Evolutionary conservation across 2,113 vertebrate species (phyloP), one percentile per base, ranked within the genome.

Genomic region (Herpetotheres cachinnans): DNA sequence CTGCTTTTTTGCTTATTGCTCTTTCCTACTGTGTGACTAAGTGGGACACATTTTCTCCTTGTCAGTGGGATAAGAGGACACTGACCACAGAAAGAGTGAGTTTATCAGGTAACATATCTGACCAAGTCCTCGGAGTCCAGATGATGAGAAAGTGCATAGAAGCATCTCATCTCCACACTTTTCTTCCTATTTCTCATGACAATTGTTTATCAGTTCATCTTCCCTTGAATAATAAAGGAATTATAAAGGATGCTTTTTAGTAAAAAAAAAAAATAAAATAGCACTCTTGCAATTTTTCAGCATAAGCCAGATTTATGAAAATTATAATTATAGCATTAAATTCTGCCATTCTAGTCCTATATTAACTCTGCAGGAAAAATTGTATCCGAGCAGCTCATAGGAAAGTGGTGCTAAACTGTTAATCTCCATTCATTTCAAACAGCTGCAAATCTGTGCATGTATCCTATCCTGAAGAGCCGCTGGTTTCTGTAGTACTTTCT

Each of bases 291-390:
- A 67, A 78, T 67, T 93, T 86, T 91, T 93, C 61, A 71, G 44
- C 77, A 63, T 82, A 90, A 81, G 25, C 13, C 47, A 92, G 55
- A 85, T 92, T 70, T 62, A 79, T 54, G 6, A 89, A 92, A 84
- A 91, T 79, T 73, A 18, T 86, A 92, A 94, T 93, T 86, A 71
- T 44, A 90, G n/a, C 47, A 82, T 93, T 93, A 90, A 90, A 71
- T 83, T 92, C 63, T 79, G 63, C 34, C 24, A 47, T 96, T 89
- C 16, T 79, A 67, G 17, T 71, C 40, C 20, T 83, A 16, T 73
- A 93, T 92, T 92, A 89, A 71, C 88, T 95, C 88, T 66, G 47
- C 58, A 67, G 82, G 95, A 83, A 82, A 82, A 95, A 93, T 42
- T 73, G 20, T 69, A 83, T 90, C 61, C 6, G 11, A 73, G 61